Evolutionary conservation across 1,140 invertebrate genomes (phyloP), one percentile per base, ranked within the genome.

Genomic region (Anastatus disparis): DNA sequence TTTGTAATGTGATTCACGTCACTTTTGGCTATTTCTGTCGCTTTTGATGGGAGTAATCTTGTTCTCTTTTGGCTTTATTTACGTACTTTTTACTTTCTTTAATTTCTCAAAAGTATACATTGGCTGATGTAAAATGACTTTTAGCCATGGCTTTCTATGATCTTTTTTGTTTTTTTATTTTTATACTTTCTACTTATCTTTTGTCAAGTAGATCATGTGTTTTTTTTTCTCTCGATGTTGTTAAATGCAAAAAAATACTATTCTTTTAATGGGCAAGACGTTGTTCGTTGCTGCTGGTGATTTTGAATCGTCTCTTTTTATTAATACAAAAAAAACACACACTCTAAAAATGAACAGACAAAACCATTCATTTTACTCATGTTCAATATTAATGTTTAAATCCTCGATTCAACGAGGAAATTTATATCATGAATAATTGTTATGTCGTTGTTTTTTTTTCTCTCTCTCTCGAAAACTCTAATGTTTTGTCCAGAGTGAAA

Each of bases 251-350:
- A 73, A 55, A 70, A 40, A 72, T 73, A 63, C 69, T 75, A 53
- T 66, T 63, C 73, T 72, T 71, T 75, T 59, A 66, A 75, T 78
- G 76, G 74, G 74, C 66, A 69, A 77, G 76, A 79, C 78, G 80
- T 82, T 82, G 80, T 79, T 82, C 79, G 75, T 75, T 75, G 75
- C 75, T 78, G 75, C 24, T 59, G 27, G 22, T 75, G 73, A 77
- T 73, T 72, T 78, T 68, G 65, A 76, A 76, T 78, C 69, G 74
- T 56, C 20, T 56, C 20, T 40, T 15, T 62, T 64, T 27, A n/a
- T 46, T 10, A 24, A 62, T n/a, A n/a, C n/a, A n/a, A n/a, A n/a
- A n/a, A n/a, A n/a, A n/a, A n/a, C n/a, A n/a, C n/a, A n/a, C n/a
- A n/a, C n/a, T n/a, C n/a, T n/a, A n/a, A n/a, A n/a, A n/a, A n/a